These are phyloP conservation scores for Orthonevra nobilis DNA, from an alignment of 2,888 invertebrate genomes.

Conservation along the genomic window DNA sequence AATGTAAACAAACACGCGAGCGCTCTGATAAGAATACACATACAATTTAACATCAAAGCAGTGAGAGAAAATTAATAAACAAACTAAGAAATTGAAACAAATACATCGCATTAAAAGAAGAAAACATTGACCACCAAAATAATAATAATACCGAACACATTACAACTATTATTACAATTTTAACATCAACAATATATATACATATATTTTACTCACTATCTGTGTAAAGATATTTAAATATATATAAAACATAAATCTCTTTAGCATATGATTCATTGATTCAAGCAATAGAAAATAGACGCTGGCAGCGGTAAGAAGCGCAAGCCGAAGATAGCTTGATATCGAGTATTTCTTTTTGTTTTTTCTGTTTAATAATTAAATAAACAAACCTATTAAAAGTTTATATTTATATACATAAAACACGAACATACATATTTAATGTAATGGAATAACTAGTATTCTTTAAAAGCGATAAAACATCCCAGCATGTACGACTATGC, in stretches of 20 bases:
- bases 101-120: constrained; percentile 42
- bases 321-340: constrained; percentile 8
- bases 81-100: constrained; percentile 32
- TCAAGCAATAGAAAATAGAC: constrained; percentile 14
- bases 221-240: too few relatives aligned
- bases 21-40: constrained; percentile 32
- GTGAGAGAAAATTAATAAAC: constrained; percentile 13
- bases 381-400: constrained; percentile 51
- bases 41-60: constrained; percentile 1
- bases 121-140: constrained; percentile 64
- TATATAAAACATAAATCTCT: too few relatives aligned
- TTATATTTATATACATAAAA: constrained; percentile 54
- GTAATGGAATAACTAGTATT: constrained; percentile 12
- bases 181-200: constrained; percentile 26
- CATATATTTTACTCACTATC: constrained; percentile 62
- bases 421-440: constrained; percentile 23
- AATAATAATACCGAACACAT: constrained; percentile 39
- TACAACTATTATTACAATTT: constrained; percentile 54
- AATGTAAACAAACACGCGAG: background rate
- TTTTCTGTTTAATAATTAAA: too few relatives aligned
- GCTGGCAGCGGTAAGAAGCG: constrained; percentile 20
- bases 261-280: constrained; percentile 30
- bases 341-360: constrained; percentile 55
- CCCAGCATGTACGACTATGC: constrained; percentile 56
- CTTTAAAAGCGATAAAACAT: constrained; percentile 40